Base-by-base conservation (phyloP, 2,113 vertebrate species). In the Otocyon megalotis region DNA sequence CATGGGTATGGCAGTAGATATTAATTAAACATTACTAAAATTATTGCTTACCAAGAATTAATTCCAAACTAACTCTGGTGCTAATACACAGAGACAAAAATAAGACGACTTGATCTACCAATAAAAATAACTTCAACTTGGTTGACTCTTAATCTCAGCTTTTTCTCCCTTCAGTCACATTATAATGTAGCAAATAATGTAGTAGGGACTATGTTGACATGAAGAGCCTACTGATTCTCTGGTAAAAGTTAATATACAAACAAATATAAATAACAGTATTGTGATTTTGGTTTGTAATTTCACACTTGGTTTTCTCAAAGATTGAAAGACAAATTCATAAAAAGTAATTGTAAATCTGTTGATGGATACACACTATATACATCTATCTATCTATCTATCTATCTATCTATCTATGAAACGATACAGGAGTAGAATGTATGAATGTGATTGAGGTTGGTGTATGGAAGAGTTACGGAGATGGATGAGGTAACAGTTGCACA, bases 21-120 rank as follows among this genome's bases (percentile, higher is more conserved):
- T 53, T 93, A 43, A 67, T 90, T 69, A n/a, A 77, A 93, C 58
- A 62, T 82, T 11, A 88, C 19, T 58, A 16, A 76, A 89, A 48
- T 20, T 63, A 77, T 65, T 94, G 24, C 30, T 71, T 87, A 84
- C 15, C 53, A 10, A 83, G 4, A 92, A 88, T 92, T 90, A 97
- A 92, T 50, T 85, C 5, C 43, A 76, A 80, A 83, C 26, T 94
- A 88, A 77, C 50, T 87, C 22, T 90, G 12, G 1, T 65, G 24
- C 26, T 84, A 37, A 96, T 37, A 95, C 6, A 79, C 19, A 79
- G 26, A 82, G 24, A 63, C 6, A 86, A 88, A 88, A 54, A 50
- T 60, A 85, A 58, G 3, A 85, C 20, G 3, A 60, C 63, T 54
- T 77, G 71, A 24, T 43, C 20, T 48, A 82, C 9, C 13, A 91